Percentiles rank a stretch among this genome's conserved stretches.
Conservation (phyloP, 2,113 vertebrate species). For the Nesospiza acunhae region DNA sequence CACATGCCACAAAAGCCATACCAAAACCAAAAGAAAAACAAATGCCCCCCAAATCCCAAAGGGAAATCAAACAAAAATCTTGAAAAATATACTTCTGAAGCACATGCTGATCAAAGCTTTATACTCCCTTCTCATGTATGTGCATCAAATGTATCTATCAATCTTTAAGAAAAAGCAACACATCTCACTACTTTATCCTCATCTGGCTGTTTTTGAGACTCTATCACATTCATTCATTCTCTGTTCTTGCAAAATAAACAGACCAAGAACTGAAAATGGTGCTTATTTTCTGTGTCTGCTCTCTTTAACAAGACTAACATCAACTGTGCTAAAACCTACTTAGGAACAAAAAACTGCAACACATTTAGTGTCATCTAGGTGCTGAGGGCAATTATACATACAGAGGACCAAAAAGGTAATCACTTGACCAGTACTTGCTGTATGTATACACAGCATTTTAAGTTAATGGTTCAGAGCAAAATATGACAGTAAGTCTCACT, state of each 20-base stretch:
- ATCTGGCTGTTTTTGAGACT: neutral
- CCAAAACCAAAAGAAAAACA: neutral
- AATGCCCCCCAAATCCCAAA: neutral
- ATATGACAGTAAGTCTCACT: neutral
- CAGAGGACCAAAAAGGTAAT: neutral
- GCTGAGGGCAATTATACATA: neutral
- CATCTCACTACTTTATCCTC: conserved; percentile 5
- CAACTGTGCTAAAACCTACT: neutral
- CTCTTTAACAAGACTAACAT: neutral
- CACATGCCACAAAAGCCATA: neutral
- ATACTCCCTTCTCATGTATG: neutral
- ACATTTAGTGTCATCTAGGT: neutral
- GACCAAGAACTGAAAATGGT: neutral
- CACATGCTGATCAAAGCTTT: neutral
- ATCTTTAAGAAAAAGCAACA: conserved; percentile 4
- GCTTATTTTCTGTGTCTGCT: neutral
- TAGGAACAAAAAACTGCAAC: neutral
- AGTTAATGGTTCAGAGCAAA: neutral
- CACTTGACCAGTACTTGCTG: neutral
- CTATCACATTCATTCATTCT: neutral
- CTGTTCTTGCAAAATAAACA: conserved; percentile 6
- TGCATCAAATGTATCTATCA: neutral
- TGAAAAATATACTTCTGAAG: neutral
- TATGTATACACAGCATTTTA: neutral
- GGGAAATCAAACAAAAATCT: neutral